These are phyloP conservation scores for Drosophila ambigua DNA, from an alignment of 1,140 invertebrate genomes.

Conservation along the genomic window DNA sequence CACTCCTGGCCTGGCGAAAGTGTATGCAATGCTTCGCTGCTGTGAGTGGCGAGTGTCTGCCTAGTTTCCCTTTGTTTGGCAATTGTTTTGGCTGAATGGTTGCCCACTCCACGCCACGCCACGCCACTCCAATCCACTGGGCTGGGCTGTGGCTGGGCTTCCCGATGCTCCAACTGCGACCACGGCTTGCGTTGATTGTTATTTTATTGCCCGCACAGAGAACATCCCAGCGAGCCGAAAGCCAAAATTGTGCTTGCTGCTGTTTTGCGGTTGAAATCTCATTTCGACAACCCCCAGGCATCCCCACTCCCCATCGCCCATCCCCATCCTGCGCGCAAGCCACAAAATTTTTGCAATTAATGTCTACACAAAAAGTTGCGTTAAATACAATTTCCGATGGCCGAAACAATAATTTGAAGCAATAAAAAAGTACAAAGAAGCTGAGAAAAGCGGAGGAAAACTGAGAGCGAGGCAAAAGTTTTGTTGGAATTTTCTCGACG, in stretches of 20 bases:
- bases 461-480: background rate
- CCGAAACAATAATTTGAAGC: conserved; percentile 37
- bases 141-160: background rate
- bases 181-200: conserved; percentile 79
- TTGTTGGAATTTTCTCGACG: no score
- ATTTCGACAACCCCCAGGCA: conserved; percentile 40
- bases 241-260: conserved; percentile 75
- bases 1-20: no score
- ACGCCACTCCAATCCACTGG: no score
- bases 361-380: conserved; percentile 40
- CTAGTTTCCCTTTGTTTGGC: no score
- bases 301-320: background rate
- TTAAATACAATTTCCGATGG: conserved; percentile 43
- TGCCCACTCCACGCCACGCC: background rate
- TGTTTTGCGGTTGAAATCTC: conserved; percentile 77
- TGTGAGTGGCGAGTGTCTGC: no score
- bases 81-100: background rate
- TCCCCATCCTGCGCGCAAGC: background rate
- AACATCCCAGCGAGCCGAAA: conserved; percentile 59
- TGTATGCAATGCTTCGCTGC: no score
- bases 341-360: conserved; percentile 51
- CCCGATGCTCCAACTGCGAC: conserved; percentile 14
- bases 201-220: conserved; percentile 74
- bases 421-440: conserved; percentile 12
- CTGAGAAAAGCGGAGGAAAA: no score